Conservation (phyloP, 2,113 vertebrate genomes). For the Mus pahari region DNA sequence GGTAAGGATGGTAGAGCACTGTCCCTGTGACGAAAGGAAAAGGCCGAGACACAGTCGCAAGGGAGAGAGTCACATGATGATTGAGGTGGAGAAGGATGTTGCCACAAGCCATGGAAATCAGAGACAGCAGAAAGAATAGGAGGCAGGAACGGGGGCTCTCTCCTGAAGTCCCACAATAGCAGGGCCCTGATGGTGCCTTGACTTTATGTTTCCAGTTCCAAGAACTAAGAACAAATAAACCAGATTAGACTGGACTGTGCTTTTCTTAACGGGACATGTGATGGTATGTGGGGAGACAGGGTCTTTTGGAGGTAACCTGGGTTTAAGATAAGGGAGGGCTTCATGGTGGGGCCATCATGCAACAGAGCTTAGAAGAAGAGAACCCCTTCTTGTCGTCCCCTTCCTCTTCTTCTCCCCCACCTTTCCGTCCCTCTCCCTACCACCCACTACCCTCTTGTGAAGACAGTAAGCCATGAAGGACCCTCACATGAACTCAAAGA, state of each 20-base stretch:
- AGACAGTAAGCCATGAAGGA: background rate
- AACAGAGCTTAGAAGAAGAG: background rate
- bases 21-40: background rate
- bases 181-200: accelerated
- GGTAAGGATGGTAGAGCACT: background rate
- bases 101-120: background rate
- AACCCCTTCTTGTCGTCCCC: background rate
- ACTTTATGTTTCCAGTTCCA: no score
- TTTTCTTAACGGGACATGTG: no score
- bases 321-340: background rate
- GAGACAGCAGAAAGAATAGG: no score
- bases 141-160: accelerated
- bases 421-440: background rate
- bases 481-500: background rate
- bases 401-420: background rate
- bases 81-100: accelerated
- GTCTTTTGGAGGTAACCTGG: background rate
- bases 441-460: background rate
- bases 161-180: accelerated
- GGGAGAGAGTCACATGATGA: accelerated
- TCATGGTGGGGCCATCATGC: background rate
- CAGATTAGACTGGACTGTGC: accelerated
- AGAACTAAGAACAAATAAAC: background rate
- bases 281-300: background rate
- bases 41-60: accelerated